phyloP scores from a whole-genome alignment of 1,140 invertebrate genomes.

The Archivesica marissinica region DNA sequence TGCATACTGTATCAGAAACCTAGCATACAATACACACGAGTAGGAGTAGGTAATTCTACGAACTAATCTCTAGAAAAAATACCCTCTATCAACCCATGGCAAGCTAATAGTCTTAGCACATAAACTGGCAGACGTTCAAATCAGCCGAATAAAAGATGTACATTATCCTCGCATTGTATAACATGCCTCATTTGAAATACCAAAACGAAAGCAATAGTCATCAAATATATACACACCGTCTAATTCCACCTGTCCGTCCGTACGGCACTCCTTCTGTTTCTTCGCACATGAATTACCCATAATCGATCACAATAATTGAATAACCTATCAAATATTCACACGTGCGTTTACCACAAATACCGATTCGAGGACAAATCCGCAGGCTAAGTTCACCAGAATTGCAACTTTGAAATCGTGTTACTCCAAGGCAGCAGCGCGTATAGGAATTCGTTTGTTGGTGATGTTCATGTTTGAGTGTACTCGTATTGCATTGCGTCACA shows the following conservation, averaged over 20 bases:
- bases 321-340: constrained; percentile 9
- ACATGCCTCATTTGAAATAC: constrained; percentile 5
- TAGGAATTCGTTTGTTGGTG: constrained; percentile 10
- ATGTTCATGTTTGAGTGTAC: background rate
- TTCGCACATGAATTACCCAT: constrained; percentile 54
- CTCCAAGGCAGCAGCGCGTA: background rate
- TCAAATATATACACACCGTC: constrained; percentile 11
- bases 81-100: too few species aligned
- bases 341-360: background rate
- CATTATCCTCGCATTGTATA: background rate
- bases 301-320: background rate
- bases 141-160: too few species aligned
- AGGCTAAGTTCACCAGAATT: constrained; percentile 16
- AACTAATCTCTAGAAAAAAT: too few species aligned
- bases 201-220: background rate
- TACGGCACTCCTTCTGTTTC: constrained; percentile 24
- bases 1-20: too few species aligned
- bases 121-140: background rate
- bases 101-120: too few species aligned
- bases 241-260: constrained; percentile 1
- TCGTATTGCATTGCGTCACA: background rate
- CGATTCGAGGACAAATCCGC: background rate
- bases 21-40: too few species aligned
- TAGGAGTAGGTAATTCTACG: too few species aligned
- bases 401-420: background rate